These are phyloP conservation scores for Thymallus thymallus DNA, from an alignment of 2,113 vertebrate genomes.

Conservation along the genomic window DNA sequence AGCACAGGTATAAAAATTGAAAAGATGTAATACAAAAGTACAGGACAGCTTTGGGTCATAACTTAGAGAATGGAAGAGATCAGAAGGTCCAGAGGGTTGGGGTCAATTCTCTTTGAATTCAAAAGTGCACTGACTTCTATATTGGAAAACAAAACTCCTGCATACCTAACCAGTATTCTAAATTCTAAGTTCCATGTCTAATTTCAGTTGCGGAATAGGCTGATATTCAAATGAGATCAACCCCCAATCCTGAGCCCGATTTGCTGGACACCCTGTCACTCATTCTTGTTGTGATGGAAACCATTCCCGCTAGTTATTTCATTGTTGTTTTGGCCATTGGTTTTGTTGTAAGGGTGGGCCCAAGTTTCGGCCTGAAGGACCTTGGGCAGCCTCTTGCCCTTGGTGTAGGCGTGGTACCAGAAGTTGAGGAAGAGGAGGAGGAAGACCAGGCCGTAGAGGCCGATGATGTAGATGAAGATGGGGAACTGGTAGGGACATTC, in stretches of 20 bases:
- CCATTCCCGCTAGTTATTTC: constrained; percentile 38
- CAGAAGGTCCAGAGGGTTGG: background rate
- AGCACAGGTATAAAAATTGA: background rate
- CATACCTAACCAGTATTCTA: constrained; percentile 1
- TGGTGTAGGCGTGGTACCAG: constrained; percentile 96
- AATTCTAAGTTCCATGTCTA: constrained; percentile 1
- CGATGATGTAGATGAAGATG: constrained; percentile 91
- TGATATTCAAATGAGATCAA: constrained; percentile 25
- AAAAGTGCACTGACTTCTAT: background rate
- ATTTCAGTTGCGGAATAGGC: background rate
- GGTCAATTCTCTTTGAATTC: background rate
- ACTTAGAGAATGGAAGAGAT: background rate
- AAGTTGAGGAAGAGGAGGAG: constrained; percentile 94
- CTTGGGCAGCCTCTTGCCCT: constrained; percentile 90
- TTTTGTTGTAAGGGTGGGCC: constrained; percentile 71
- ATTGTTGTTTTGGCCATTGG: constrained; percentile 69
- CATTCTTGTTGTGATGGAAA: constrained; percentile 55
- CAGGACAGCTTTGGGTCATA: constrained; percentile 14
- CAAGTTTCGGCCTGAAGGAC: constrained; percentile 77
- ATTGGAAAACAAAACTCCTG: background rate
- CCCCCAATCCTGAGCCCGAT: constrained; percentile 5
- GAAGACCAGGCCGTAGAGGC: constrained; percentile 84
- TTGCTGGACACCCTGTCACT: constrained; percentile 38
- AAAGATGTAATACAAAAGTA: background rate
- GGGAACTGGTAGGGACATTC: constrained; percentile 91